Conservation (phyloP, 35 echinoderm and acorn worm genomes). For the Lytechinus pictus region DNA sequence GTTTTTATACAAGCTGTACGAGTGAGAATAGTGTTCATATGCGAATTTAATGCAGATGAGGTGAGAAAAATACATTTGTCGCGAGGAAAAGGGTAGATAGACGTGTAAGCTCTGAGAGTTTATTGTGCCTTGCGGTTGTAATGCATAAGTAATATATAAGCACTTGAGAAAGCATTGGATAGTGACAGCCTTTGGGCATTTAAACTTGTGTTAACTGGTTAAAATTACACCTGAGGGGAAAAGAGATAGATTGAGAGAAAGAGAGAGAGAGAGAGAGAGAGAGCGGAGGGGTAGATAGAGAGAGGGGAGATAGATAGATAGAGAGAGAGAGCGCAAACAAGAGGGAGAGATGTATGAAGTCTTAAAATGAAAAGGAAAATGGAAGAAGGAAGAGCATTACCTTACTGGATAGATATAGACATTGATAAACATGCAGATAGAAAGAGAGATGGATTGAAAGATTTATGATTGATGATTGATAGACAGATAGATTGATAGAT, state of each 20-base stretch:
- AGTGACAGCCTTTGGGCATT: conserved; percentile 25
- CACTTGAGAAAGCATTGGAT: not conserved
- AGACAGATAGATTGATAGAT: not conserved
- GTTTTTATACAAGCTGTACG: not conserved
- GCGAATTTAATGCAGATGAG: not conserved
- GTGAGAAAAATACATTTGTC: not conserved
- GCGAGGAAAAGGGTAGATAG: not conserved
- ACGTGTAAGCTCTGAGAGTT: not conserved
- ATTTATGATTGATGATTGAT: not conserved
- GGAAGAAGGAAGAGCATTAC: too few relatives aligned
- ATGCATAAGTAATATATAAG: conserved; percentile 46
- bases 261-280: not conserved
- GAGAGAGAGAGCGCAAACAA: too few relatives aligned
- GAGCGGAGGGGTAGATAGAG: not conserved
- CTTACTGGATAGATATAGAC: too few relatives aligned
- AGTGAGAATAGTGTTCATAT: not conserved
- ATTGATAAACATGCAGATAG: too few relatives aligned
- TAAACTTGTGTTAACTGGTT: not conserved
- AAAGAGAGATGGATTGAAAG: not conserved
- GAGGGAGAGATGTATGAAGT: too few relatives aligned
- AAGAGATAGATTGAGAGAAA: not conserved
- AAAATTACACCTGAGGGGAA: not conserved
- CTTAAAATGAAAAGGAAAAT: too few relatives aligned
- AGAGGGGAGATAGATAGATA: not conserved
- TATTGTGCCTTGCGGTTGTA: conserved; percentile 33